phyloP scores from a whole-genome alignment of 1,140 invertebrate genomes.

The Notospermus geniculatus region DNA sequence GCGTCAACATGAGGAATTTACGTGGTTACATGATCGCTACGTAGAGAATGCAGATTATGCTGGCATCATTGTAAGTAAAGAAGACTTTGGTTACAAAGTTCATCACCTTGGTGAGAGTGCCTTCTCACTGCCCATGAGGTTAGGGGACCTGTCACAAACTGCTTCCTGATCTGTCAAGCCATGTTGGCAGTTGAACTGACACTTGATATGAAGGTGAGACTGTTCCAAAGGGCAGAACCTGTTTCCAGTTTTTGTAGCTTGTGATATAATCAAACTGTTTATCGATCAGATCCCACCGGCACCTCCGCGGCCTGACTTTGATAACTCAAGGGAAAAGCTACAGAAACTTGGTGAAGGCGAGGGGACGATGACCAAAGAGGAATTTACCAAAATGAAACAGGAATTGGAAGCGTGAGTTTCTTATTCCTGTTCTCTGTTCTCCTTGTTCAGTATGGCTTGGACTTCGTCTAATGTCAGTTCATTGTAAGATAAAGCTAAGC shows the following conservation, averaged over 20 bases:
- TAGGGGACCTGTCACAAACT: too few relatives aligned
- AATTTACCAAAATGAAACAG: slow-evolving; percentile 99
- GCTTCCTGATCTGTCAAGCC: too few relatives aligned
- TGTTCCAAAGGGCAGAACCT: too few relatives aligned
- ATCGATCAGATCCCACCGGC: slow-evolving; percentile 88
- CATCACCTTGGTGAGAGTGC: too few relatives aligned
- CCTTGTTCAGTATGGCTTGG: too few relatives aligned
- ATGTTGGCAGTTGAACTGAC: too few relatives aligned
- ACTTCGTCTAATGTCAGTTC: background rate
- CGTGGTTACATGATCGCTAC: slow-evolving; percentile 97
- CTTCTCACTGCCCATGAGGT: too few relatives aligned
- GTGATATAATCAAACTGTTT: too few relatives aligned
- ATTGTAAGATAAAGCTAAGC: background rate
- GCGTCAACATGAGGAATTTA: slow-evolving; percentile 98
- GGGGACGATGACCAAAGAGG: slow-evolving; percentile 97
- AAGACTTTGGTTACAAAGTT: too few relatives aligned
- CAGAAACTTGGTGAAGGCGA: slow-evolving; percentile 97
- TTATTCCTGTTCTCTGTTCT: background rate
- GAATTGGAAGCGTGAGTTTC: slow-evolving; percentile 91
- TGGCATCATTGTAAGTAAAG: slow-evolving; percentile 93
- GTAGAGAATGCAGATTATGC: slow-evolving; percentile 98
- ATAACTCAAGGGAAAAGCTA: slow-evolving; percentile 95
- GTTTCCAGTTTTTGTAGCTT: too few relatives aligned
- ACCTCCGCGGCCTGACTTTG: slow-evolving; percentile 96
- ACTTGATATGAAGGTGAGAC: too few relatives aligned